Conservation (phyloP, 2,797 vertebrate genomes). For the Geranospiza caerulescens region DNA sequence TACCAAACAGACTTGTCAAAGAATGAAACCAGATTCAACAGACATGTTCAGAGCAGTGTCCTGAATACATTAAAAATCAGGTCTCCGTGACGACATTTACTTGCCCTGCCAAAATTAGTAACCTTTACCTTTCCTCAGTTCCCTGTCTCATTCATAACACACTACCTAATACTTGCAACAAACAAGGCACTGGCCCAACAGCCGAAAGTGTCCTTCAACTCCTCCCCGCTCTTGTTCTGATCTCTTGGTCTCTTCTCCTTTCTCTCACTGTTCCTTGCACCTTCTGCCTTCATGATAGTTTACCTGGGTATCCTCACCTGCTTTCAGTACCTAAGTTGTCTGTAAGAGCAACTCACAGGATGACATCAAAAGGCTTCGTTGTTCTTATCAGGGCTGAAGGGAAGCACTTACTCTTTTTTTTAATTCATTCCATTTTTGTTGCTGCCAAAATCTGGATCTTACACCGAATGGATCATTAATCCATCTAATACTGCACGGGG, state of each 20-base stretch:
- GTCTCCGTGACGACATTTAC: rapidly evolving
- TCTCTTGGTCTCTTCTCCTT: not conserved
- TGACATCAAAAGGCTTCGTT: not conserved
- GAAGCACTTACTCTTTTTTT: not conserved
- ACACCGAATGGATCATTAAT: not conserved
- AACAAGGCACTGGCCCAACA: not conserved
- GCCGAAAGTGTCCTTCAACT: not conserved
- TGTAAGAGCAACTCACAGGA: not conserved
- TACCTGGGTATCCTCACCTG: not conserved
- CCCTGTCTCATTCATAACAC: not conserved
- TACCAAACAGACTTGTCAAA: not conserved
- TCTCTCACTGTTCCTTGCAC: not conserved
- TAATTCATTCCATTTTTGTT: not conserved
- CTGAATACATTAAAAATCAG: not conserved
- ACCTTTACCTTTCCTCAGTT: not conserved
- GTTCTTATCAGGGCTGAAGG: not conserved
- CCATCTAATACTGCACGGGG: not conserved
- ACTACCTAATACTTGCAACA: not conserved
- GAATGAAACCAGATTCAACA: not conserved
- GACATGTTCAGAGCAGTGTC: not conserved
- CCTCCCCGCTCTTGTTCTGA: not conserved
- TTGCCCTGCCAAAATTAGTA: not conserved
- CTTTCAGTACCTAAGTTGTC: not conserved
- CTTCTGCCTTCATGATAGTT: not conserved
- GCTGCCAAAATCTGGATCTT: not conserved